Evolutionary conservation across 2,888 invertebrate genomes (phyloP).

Genomic region (Cryptus viduatorius): DNA sequence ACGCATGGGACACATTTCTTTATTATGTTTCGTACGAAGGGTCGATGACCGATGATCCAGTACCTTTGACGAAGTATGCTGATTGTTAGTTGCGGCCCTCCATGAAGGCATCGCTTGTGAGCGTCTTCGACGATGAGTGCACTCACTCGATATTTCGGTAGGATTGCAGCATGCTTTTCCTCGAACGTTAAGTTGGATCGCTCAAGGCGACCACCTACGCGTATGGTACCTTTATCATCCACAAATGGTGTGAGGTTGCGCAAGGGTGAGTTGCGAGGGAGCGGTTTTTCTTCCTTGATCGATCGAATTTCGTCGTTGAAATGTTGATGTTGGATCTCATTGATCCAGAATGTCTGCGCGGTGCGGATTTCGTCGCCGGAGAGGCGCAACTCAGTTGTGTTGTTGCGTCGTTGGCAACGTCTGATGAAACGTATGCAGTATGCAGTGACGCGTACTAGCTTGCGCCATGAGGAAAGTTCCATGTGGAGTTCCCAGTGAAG

Average conservation of each 20-base stretch:
- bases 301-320: no score
- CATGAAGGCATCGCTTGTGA: conserved; percentile 71
- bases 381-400: no score
- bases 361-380: no score
- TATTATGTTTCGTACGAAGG: conserved; percentile 69
- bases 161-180: conserved; percentile 52
- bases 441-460: no score
- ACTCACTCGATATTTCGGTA: conserved; percentile 54
- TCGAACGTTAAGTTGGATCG: conserved; percentile 35
- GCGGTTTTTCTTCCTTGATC: no score
- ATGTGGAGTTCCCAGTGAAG: no score
- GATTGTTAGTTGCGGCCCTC: conserved; percentile 69
- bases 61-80: conserved; percentile 66
- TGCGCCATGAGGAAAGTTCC: no score
- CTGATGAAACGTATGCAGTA: no score
- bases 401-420: no score
- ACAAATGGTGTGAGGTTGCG: conserved; percentile 42
- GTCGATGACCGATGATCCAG: conserved; percentile 76
- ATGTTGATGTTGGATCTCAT: no score
- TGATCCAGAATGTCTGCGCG: no score
- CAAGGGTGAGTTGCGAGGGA: background rate
- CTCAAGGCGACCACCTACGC: conserved; percentile 56
- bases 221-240: conserved; percentile 46
- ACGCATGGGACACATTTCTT: conserved; percentile 76
- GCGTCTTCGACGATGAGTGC: conserved; percentile 29